Conservation (phyloP, 1,140 invertebrate genomes). For the Drosophila setifemur region DNA sequence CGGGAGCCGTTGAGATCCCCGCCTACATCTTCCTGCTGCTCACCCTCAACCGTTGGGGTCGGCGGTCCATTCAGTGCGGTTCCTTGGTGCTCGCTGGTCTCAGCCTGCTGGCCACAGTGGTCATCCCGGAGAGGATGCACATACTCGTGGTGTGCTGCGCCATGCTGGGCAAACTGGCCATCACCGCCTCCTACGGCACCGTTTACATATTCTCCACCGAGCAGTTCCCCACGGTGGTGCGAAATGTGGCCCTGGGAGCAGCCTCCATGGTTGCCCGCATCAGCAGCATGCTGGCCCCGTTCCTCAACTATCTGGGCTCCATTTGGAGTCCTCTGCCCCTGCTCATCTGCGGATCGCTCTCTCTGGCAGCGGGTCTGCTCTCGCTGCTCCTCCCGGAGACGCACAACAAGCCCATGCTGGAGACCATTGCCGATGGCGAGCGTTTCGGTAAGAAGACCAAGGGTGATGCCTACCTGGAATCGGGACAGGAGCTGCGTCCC, state of each 20-base stretch:
- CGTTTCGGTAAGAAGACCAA: slow-evolving; percentile 84
- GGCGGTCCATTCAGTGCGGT: slow-evolving; percentile 87
- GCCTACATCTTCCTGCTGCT: slow-evolving; percentile 88
- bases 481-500: slow-evolving; percentile 44
- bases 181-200: slow-evolving; percentile 91
- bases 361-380: slow-evolving; percentile 86
- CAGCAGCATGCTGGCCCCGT: slow-evolving; percentile 90
- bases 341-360: slow-evolving; percentile 87
- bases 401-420: slow-evolving; percentile 88
- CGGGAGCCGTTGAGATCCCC: slow-evolving; percentile 90
- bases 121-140: slow-evolving; percentile 84
- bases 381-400: slow-evolving; percentile 90
- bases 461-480: slow-evolving; percentile 48
- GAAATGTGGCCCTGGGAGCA: slow-evolving; percentile 90
- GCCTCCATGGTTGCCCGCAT: slow-evolving; percentile 90
- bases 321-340: slow-evolving; percentile 88
- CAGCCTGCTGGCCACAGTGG: slow-evolving; percentile 85
- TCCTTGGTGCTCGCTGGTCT: slow-evolving; percentile 88
- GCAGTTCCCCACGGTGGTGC: slow-evolving; percentile 92
- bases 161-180: slow-evolving; percentile 92
- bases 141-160: slow-evolving; percentile 87
- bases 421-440: slow-evolving; percentile 89
- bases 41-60: slow-evolving; percentile 88
- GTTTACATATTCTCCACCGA: slow-evolving; percentile 92
- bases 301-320: slow-evolving; percentile 86